Evolutionary conservation across 2,113 vertebrate species (phyloP).

Genomic region (Microtus pennsylvanicus): DNA sequence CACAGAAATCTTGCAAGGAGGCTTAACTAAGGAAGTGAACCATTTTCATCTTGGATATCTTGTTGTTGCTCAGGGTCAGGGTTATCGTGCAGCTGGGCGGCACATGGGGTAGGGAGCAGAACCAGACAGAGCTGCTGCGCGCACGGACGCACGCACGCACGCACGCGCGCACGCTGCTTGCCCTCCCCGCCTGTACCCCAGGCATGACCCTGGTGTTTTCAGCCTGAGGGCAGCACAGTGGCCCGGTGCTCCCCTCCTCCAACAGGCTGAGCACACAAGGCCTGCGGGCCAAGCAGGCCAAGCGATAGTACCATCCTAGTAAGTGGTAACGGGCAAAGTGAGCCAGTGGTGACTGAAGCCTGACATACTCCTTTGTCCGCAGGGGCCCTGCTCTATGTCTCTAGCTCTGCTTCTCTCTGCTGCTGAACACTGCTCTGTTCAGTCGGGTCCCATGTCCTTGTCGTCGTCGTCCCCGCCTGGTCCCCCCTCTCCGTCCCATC

Average conservation of each 20-base stretch:
- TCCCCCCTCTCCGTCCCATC: no score
- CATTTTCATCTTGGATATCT: not conserved
- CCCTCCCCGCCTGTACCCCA: not conserved
- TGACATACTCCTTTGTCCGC: not conserved
- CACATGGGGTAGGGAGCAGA: rapidly evolving
- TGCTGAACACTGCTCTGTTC: not conserved
- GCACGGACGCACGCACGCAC: rapidly evolving
- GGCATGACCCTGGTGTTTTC: not conserved
- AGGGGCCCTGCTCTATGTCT: not conserved
- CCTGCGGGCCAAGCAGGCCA: not conserved
- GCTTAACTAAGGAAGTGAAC: not conserved
- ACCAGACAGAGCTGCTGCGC: not conserved
- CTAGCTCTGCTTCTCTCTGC: not conserved
- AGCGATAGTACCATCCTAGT: no score
- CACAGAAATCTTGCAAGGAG: not conserved
- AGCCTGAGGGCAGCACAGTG: not conserved
- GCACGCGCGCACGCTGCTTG: no score
- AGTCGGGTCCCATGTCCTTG: no score
- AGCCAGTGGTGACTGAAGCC: not conserved
- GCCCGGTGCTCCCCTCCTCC: no score
- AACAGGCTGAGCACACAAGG: not conserved
- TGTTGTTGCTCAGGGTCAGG: not conserved
- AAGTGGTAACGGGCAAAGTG: not conserved
- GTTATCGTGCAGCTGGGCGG: not conserved
- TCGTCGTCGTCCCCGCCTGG: no score